These are phyloP conservation scores for Aleadryas rufinucha DNA, from an alignment of 2,113 vertebrate species.

Conservation along the genomic window DNA sequence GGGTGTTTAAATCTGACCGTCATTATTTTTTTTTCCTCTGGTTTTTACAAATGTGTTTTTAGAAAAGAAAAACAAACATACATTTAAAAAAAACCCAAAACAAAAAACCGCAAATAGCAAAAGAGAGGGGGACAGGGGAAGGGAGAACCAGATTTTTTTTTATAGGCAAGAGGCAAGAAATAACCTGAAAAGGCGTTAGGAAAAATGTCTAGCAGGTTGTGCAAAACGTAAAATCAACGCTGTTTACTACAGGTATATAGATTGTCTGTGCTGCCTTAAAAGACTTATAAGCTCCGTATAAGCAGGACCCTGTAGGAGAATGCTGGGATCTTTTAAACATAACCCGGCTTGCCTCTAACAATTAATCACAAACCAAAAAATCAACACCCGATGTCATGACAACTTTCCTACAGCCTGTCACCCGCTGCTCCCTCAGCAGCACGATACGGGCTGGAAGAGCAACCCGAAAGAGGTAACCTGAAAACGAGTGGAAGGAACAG, in stretches of 20 bases:
- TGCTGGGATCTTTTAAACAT: not conserved
- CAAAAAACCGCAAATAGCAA: not conserved
- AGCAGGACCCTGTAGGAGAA: not conserved
- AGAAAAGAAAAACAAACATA: not conserved
- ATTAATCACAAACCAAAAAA: not conserved
- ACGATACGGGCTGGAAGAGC: not conserved
- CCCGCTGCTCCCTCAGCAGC: not conserved
- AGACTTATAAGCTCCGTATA: not conserved
- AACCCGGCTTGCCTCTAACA: not conserved
- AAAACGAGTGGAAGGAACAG: not conserved
- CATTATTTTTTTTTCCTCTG: not conserved
- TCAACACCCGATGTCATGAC: not conserved
- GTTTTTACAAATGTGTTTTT: constrained; percentile 9
- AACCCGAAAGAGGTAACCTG: not conserved
- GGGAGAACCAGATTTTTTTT: not conserved
- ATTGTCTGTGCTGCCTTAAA: not conserved
- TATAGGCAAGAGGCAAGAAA: not conserved
- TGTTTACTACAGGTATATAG: not conserved
- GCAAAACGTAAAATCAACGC: not conserved
- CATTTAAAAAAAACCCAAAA: not conserved
- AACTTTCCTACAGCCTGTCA: not conserved
- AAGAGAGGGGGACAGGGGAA: not conserved
- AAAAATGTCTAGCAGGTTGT: not conserved
- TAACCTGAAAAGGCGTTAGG: not conserved
- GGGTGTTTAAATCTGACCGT: constrained; percentile 21